Percentiles rank a stretch among this genome's conserved stretches.
phyloP scores from a whole-genome alignment of 2,888 invertebrate species.

The Drosophila dives region DNA sequence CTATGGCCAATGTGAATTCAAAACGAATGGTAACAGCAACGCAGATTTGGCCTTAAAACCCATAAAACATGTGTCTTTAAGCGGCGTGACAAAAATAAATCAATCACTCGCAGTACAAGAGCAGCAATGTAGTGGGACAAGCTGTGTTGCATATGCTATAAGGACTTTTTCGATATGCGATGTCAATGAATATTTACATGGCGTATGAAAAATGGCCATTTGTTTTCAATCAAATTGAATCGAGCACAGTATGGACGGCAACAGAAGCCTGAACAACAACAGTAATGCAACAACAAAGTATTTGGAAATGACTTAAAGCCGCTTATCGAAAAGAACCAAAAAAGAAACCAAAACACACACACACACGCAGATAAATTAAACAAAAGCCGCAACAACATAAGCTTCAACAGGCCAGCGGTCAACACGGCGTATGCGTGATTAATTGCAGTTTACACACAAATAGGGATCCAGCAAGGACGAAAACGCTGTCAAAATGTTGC shows the following conservation, averaged over 20 bases:
- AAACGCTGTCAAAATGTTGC: conserved; percentile 89
- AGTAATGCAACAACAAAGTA: conserved; percentile 28
- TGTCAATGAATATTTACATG: conserved; percentile 76
- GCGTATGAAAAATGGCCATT: conserved; percentile 71
- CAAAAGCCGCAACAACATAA: conserved; percentile 43
- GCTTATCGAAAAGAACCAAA: conserved; percentile 49
- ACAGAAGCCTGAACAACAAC: conserved; percentile 17
- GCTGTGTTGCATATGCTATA: conserved; percentile 24
- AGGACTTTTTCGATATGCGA: conserved; percentile 41
- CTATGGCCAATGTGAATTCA: conserved; percentile 62
- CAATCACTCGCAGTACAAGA: conserved; percentile 45
- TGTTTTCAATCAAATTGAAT: conserved; percentile 58
- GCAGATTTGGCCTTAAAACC: conserved; percentile 9
- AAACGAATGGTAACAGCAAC: conserved; percentile 23
- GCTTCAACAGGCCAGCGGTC: conserved; percentile 26
- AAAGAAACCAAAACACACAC: conserved; percentile 21
- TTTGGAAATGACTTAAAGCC: conserved; percentile 67
- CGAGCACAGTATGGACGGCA: conserved; percentile 40
- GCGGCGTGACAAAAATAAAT: conserved; percentile 45
- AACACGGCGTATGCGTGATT: conserved; percentile 71
- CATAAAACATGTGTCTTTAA: background rate
- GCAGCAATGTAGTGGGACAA: conserved; percentile 63
- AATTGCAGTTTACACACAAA: conserved; percentile 69
- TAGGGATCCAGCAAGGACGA: conserved; percentile 12
- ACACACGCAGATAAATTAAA: conserved; percentile 25